Evolutionary conservation across 2,888 invertebrate species (phyloP).

Genomic region (Choreutis nemorana): DNA sequence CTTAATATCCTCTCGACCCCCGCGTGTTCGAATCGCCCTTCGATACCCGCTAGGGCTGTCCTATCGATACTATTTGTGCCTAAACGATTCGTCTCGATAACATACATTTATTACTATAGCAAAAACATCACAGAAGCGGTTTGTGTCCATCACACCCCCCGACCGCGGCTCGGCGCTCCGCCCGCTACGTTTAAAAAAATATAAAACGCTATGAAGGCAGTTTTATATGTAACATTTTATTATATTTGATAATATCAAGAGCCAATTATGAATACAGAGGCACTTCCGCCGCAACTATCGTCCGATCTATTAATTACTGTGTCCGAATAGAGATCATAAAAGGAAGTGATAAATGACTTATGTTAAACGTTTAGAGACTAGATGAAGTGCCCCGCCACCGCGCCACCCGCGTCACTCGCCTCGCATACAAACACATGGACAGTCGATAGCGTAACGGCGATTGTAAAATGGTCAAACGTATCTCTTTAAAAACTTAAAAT

Average conservation of each 20-base stretch:
- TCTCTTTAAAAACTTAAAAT: slow-evolving; percentile 57
- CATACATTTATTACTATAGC: slow-evolving; percentile 33
- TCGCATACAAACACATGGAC: slow-evolving; percentile 21
- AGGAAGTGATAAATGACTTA: slow-evolving; percentile 20
- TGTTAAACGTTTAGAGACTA: slow-evolving; percentile 24
- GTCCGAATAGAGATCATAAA: slow-evolving; percentile 34
- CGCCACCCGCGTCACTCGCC: too few relatives aligned
- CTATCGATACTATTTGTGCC: slow-evolving; percentile 18
- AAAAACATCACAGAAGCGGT: slow-evolving; percentile 57
- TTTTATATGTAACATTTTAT: slow-evolving; percentile 36
- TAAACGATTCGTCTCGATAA: slow-evolving; percentile 18
- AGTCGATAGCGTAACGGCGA: slow-evolving; percentile 34
- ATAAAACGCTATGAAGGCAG: slow-evolving; percentile 58
- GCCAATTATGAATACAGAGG: slow-evolving; percentile 37
- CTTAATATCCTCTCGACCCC: slow-evolving; percentile 20
- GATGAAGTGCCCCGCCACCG: slow-evolving; percentile 21
- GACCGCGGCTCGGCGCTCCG: slow-evolving; percentile 27
- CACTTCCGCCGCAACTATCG: slow-evolving; percentile 43
- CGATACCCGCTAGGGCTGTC: slow-evolving; percentile 1
- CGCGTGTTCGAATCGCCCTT: slow-evolving; percentile 17
- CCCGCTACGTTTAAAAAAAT: slow-evolving; percentile 48
- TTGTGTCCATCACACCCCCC: slow-evolving; percentile 36
- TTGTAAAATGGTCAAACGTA: slow-evolving; percentile 20
- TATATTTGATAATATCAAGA: slow-evolving; percentile 30
- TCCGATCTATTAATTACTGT: slow-evolving; percentile 12